Percentiles rank a stretch among this genome's conserved stretches.
These are phyloP conservation scores for Aphelinus certus DNA, from an alignment of 1,140 invertebrate species.

Conservation along the genomic window DNA sequence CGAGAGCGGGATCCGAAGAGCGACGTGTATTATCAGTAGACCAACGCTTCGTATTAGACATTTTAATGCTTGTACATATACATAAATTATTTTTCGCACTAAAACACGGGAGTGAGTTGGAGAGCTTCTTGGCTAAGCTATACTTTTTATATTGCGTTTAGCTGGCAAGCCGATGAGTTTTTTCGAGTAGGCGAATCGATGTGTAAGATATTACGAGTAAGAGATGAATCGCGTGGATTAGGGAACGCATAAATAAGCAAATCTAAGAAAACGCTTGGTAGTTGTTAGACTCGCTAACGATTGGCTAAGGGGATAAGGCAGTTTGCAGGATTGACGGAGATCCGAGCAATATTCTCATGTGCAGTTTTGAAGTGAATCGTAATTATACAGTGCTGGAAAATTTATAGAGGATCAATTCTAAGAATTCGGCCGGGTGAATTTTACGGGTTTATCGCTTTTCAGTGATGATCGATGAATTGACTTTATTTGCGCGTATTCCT, in stretches of 20 bases:
- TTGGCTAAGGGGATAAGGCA: constrained; percentile 17
- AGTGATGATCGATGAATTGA: constrained; percentile 8
- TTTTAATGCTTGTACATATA: constrained; percentile 52
- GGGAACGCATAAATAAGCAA: constrained; percentile 17
- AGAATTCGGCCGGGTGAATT: constrained; percentile 26
- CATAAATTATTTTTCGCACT: constrained; percentile 61
- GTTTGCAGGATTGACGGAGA: background rate
- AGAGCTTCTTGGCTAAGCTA: background rate
- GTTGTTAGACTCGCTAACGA: constrained; percentile 45
- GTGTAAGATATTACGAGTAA: background rate
- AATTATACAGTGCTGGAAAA: constrained; percentile 3
- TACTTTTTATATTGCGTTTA: constrained; percentile 5
- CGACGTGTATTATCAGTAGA: constrained; percentile 62
- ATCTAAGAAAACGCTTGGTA: constrained; percentile 48
- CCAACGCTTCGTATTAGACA: constrained; percentile 25
- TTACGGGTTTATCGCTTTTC: constrained; percentile 27
- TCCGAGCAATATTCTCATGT: constrained; percentile 30
- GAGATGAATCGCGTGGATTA: constrained; percentile 11
- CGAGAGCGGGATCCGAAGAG: constrained; percentile 73
- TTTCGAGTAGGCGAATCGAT: background rate
- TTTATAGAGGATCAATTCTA: constrained; percentile 7
- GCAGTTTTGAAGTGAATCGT: constrained; percentile 16
- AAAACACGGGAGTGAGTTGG: background rate
- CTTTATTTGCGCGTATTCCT: constrained; percentile 37
- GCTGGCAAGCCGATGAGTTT: too few relatives aligned